These are phyloP conservation scores for Charanyca ferruginea DNA, from an alignment of 2,888 invertebrate genomes.

Conservation along the genomic window DNA sequence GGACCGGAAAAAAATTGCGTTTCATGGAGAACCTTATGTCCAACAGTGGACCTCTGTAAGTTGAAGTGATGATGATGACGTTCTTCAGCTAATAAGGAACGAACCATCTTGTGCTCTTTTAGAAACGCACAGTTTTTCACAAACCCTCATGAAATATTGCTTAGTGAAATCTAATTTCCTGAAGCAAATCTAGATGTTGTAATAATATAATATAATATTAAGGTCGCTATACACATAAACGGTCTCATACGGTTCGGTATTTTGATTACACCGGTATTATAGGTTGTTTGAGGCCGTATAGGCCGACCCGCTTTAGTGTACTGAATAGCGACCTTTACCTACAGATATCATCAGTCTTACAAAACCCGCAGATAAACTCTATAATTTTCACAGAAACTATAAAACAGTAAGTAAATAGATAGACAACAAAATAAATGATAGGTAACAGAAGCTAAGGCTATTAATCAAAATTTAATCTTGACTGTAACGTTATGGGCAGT, in stretches of 20 bases:
- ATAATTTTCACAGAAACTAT: neutral
- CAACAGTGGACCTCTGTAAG: no score
- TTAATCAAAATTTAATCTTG: conserved; percentile 23
- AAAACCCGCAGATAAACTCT: neutral
- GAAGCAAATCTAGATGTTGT: neutral
- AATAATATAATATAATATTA: no score
- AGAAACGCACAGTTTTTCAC: neutral
- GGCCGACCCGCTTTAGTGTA: no score
- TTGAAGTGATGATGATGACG: no score
- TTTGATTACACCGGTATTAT: no score
- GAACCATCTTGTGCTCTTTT: neutral
- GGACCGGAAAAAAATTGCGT: no score
- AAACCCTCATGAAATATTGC: neutral
- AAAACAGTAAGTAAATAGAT: neutral
- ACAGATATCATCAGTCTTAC: neutral
- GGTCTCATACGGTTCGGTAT: no score
- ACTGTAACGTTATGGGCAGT: neutral
- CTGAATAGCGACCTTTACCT: no score
- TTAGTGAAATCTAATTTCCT: neutral
- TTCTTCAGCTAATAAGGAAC: neutral
- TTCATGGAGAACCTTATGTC: no score
- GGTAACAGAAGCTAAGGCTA: conserved; percentile 5
- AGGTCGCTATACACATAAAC: no score
- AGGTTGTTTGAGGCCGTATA: no score
- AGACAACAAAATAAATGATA: neutral